A percentile compares a stretch with the other conserved stretches of the same genome.
phyloP scores from a whole-genome alignment of 2,888 invertebrate genomes.

The Eupithecia vulgata region DNA sequence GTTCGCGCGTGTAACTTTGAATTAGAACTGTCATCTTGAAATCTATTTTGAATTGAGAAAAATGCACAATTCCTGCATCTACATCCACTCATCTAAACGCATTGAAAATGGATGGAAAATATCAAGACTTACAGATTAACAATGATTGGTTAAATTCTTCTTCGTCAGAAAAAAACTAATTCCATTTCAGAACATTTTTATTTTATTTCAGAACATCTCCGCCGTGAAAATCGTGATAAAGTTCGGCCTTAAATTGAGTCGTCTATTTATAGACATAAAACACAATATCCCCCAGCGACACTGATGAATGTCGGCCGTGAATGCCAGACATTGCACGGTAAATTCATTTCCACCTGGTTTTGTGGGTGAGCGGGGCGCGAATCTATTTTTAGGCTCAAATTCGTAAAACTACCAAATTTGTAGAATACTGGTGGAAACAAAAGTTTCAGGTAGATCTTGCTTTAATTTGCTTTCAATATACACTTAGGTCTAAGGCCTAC shows the following conservation, averaged over 20 bases:
- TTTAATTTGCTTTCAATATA: neutral
- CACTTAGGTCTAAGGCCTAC: neutral
- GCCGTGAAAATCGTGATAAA: constrained; percentile 1
- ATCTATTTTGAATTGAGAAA: constrained; percentile 31
- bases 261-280: constrained; percentile 36
- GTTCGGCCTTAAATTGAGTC: constrained; percentile 5
- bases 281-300: constrained; percentile 23
- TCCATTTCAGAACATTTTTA: neutral
- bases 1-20: constrained; percentile 47
- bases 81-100: constrained; percentile 4
- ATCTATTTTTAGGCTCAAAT: constrained; percentile 42
- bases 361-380: constrained; percentile 38
- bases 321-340: constrained; percentile 33
- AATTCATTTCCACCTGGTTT: constrained; percentile 41
- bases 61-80: constrained; percentile 25
- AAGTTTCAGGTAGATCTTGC: constrained; percentile 14
- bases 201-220: neutral
- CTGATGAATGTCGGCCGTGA: constrained; percentile 35
- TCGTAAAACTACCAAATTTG: constrained; percentile 33
- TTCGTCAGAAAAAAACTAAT: neutral
- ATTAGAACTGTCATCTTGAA: constrained; percentile 50
- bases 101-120: neutral
- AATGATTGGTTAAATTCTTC: neutral
- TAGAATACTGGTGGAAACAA: constrained; percentile 27
- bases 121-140: neutral